phyloP scores from a whole-genome alignment of 1,140 invertebrate species.

The Monochamus saltuarius region DNA sequence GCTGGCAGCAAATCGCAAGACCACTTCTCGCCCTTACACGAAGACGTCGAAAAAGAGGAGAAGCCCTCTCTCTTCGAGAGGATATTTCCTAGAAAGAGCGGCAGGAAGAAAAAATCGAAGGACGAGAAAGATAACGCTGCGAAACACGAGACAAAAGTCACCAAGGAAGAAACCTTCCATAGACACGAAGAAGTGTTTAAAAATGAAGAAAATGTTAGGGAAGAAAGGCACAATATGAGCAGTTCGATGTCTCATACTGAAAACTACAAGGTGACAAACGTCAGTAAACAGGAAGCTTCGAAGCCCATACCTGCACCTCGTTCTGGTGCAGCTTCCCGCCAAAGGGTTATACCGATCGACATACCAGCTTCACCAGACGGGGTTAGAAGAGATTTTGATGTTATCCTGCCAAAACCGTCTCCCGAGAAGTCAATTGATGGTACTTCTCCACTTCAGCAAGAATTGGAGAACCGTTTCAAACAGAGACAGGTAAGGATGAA shows the following conservation, averaged over 20 bases:
- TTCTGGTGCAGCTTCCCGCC: slow-evolving; percentile 54
- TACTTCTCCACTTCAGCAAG: slow-evolving; percentile 41
- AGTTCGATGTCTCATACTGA: slow-evolving; percentile 9
- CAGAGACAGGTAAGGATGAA: slow-evolving; percentile 30
- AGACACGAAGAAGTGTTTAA: no score
- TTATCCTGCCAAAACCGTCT: slow-evolving; percentile 19
- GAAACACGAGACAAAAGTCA: not conserved
- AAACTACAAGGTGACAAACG: slow-evolving; percentile 4
- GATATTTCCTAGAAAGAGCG: slow-evolving; percentile 63
- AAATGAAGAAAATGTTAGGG: no score
- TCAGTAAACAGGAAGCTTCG: slow-evolving; percentile 33
- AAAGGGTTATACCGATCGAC: slow-evolving; percentile 59
- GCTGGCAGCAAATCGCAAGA: slow-evolving; percentile 47
- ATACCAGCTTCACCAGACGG: slow-evolving; percentile 51
- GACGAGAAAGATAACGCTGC: slow-evolving; percentile 48
- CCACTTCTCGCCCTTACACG: slow-evolving; percentile 40
- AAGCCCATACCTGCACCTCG: slow-evolving; percentile 36
- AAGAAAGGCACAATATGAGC: no score
- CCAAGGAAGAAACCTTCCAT: not conserved
- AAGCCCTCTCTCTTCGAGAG: slow-evolving; percentile 65
- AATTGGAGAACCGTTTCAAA: slow-evolving; percentile 44
- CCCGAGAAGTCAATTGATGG: slow-evolving; percentile 26
- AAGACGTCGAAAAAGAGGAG: slow-evolving; percentile 55
- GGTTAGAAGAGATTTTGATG: slow-evolving; percentile 8
- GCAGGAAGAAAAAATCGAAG: slow-evolving; percentile 60